A percentile compares a stretch with the other conserved stretches of the same genome.
phyloP scores from a whole-genome alignment of 2,797 vertebrate genomes.

The Aplochiton taeniatus region DNA sequence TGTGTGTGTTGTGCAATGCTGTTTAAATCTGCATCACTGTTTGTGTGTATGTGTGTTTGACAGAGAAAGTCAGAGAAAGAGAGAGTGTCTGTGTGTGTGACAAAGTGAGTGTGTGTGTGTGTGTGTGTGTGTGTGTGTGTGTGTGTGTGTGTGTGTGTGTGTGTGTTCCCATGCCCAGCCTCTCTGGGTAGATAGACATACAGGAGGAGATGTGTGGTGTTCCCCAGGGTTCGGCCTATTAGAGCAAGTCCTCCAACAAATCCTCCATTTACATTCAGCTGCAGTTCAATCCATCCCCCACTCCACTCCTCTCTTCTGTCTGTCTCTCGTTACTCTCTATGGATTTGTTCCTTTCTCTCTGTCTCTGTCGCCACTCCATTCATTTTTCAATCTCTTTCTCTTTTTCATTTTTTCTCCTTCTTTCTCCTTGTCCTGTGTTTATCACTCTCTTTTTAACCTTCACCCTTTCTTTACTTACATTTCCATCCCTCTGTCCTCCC shows the following conservation, averaged over 20 bases:
- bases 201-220: not conserved
- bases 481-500: slow-evolving; percentile 1
- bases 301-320: not conserved
- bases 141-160: too few species aligned
- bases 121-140: too few species aligned
- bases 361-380: not conserved
- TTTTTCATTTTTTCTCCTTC: not conserved
- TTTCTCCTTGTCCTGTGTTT: slow-evolving; percentile 25
- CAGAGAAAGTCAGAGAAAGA: too few species aligned
- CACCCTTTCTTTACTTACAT: slow-evolving; percentile 13
- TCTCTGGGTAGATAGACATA: not conserved
- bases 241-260: not conserved
- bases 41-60: too few species aligned
- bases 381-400: not conserved
- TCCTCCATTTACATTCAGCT: slow-evolving; percentile 1
- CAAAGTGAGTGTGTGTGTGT: too few species aligned
- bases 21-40: too few species aligned
- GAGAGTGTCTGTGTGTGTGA: too few species aligned
- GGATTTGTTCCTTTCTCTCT: not conserved
- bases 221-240: not conserved
- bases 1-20: too few species aligned
- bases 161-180: too few species aligned
- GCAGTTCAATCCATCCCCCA: not conserved
- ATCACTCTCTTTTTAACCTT: not conserved
- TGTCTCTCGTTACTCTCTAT: not conserved